A percentile compares a stretch with the other conserved stretches of the same genome.
These are phyloP conservation scores for Rachycentron canadum DNA, from an alignment of 2,797 vertebrate species.

Conservation along the genomic window DNA sequence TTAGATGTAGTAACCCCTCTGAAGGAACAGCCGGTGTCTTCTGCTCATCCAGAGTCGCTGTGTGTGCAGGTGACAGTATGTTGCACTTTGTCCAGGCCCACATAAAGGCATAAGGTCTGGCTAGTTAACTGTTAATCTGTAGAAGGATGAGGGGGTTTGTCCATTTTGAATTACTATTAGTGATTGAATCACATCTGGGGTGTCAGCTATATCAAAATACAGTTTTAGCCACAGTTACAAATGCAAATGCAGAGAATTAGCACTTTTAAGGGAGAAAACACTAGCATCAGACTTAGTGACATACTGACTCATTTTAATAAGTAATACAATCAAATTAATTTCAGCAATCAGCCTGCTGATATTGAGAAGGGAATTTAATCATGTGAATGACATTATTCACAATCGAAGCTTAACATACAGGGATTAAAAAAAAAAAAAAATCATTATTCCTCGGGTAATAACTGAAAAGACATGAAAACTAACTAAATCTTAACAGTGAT, in stretches of 20 bases:
- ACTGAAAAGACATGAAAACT: conserved; percentile 35
- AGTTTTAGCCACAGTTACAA: neutral
- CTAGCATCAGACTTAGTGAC: conserved; percentile 37
- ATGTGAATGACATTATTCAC: conserved; percentile 57
- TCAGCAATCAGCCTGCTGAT: conserved; percentile 74
- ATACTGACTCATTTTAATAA: conserved; percentile 83
- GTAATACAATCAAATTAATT: conserved; percentile 79
- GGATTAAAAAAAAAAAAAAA: conserved; percentile 57
- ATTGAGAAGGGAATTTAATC: conserved; percentile 50
- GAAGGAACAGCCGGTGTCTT: conserved; percentile 36
- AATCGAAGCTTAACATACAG: conserved; percentile 47
- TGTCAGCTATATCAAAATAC: neutral
- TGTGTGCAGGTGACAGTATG: conserved; percentile 39
- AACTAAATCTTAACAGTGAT: conserved; percentile 30
- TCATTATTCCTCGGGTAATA: conserved; percentile 21
- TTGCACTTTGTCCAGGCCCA: conserved; percentile 84
- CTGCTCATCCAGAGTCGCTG: conserved; percentile 15
- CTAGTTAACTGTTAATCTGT: conserved; percentile 87
- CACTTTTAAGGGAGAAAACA: neutral
- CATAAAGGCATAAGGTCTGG: conserved; percentile 52
- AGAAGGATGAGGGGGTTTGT: conserved; percentile 33
- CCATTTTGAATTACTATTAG: neutral
- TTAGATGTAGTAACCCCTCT: neutral
- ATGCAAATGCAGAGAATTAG: neutral
- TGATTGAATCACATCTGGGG: too few species aligned